Base-by-base conservation (phyloP, 2,888 invertebrate genomes). In the Zele albiditarsus region DNA sequence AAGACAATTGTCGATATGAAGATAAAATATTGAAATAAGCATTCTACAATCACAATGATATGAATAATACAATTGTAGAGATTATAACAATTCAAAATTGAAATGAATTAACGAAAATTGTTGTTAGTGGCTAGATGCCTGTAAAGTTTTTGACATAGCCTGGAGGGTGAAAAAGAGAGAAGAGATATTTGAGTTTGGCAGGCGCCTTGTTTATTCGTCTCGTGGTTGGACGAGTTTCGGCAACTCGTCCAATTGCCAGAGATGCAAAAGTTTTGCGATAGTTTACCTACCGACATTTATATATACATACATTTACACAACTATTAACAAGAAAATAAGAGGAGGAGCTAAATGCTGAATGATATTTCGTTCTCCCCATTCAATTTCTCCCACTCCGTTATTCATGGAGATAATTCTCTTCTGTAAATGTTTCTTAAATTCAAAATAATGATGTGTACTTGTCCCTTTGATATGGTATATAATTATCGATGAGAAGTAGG, bases 141-240 rank as follows among this genome's bases (percentile, higher is more conserved):
- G 2, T 20, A 42, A 38, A 65, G 23, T 53, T 53, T 53, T 20
- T 53, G 53, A 53, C 46, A 46, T 25, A 16, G 23, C 38, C 25
- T 14, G 27, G 4, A 16, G 14, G n/a, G 14, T 2, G 20, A 5
- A 28, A 33, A 23, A 23, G 31, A 71, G 53, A 70, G 71, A 67
- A 20, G 71, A 20, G 1, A n/a, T 46, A 53, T 53, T 53, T 20
- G 53, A 53, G 53, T 53, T 53, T 53, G 20, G 53, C 20, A 53
- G 20, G n/a, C n/a, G 53, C 53, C 71, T 72, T 66, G 71, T 75
- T 75, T 74, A 65, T 58, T 42, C 38, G 63, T 49, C 38, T 74
- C 14, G 65, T 57, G 74, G 74, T 53, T 65, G 31, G 27, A 60
- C 25, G 63, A 75, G 58, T 67, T 75, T 71, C 67, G 31, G 66